phyloP scores from a whole-genome alignment of 2,113 vertebrate species.

The Platycercus adscitus region DNA sequence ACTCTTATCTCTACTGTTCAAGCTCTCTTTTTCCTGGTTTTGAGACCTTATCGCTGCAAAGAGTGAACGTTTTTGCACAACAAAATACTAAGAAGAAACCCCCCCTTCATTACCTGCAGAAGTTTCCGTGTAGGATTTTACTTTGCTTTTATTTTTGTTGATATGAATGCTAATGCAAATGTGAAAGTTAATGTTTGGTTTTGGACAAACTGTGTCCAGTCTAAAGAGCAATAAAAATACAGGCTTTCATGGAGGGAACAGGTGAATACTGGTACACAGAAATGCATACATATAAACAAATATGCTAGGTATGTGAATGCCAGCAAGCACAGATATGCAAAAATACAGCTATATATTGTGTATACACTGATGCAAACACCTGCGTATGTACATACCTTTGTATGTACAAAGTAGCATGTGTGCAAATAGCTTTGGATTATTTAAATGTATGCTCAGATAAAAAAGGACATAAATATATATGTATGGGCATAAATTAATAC shows the following conservation, averaged over 20 bases:
- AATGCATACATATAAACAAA: background rate
- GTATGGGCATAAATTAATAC: background rate
- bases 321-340: background rate
- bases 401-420: background rate
- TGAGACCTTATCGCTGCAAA: background rate
- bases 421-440: background rate
- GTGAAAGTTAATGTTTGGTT: background rate
- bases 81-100: background rate
- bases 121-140: background rate
- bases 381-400: background rate
- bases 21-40: background rate
- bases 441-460: background rate
- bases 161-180: background rate
- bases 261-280: background rate
- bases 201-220: background rate
- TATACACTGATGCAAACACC: fast-evolving
- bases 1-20: background rate
- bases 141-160: background rate
- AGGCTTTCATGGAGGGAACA: background rate
- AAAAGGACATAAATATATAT: background rate
- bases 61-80: background rate
- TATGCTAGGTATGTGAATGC: background rate
- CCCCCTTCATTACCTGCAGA: background rate
- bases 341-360: background rate
- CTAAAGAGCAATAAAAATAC: background rate